phyloP scores from a whole-genome alignment of 2,113 vertebrate genomes.

The Furnarius figulus region DNA sequence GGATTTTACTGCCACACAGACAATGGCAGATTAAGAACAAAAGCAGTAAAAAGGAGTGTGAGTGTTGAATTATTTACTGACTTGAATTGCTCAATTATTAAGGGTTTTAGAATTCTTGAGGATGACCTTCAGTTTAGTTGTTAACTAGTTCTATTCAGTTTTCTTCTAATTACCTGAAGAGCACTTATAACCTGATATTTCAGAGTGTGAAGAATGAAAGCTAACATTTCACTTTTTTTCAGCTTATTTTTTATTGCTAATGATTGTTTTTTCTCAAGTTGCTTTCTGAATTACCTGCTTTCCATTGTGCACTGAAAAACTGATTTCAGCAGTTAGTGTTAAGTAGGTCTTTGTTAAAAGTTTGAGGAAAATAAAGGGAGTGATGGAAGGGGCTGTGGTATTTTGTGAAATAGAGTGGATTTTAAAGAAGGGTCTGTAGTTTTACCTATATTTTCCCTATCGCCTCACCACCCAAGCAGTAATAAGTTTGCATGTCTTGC shows the following conservation, averaged over 20 bases:
- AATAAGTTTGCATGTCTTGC: fast-evolving
- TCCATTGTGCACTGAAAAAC: background rate
- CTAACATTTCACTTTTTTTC: background rate
- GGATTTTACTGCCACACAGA: background rate
- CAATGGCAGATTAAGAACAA: background rate
- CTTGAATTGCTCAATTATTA: background rate
- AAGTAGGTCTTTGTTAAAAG: background rate
- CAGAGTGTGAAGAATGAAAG: background rate
- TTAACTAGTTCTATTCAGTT: background rate
- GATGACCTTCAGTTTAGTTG: background rate
- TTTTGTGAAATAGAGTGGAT: background rate
- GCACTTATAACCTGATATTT: background rate
- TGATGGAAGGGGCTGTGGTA: background rate
- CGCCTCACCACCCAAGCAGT: fast-evolving
- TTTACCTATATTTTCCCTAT: background rate
- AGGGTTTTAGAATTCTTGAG: background rate
- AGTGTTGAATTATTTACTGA: background rate
- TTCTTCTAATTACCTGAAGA: background rate
- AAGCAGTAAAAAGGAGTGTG: background rate
- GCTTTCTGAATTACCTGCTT: background rate
- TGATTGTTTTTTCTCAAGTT: background rate
- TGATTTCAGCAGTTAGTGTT: background rate
- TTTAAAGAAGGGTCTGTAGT: background rate
- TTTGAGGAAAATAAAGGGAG: background rate
- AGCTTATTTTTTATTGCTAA: background rate